Conservation (phyloP, 2,797 vertebrate species). For the Simalia tracyae region DNA sequence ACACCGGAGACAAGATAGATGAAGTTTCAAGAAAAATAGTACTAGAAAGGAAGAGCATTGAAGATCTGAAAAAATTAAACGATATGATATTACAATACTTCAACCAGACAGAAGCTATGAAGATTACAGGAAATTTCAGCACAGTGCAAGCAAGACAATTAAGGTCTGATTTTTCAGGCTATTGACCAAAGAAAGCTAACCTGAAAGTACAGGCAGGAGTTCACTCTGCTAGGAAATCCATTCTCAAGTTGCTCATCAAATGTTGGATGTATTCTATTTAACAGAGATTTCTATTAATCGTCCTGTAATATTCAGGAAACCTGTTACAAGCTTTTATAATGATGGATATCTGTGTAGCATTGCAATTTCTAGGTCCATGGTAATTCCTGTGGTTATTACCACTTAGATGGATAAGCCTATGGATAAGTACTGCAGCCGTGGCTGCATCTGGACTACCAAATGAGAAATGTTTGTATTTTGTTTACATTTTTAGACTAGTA, state of each 20-base stretch:
- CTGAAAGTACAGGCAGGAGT: conserved; percentile 37
- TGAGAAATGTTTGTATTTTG: no score
- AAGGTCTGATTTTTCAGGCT: conserved; percentile 38
- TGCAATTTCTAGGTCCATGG: not conserved
- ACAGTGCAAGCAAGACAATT: conserved; percentile 9
- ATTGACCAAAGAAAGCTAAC: conserved; percentile 22
- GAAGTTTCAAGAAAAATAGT: conserved; percentile 71
- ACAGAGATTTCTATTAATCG: conserved; percentile 24
- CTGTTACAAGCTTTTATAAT: not conserved
- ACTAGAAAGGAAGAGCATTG: conserved; percentile 71
- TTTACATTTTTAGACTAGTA: not conserved
- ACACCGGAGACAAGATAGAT: conserved; percentile 73
- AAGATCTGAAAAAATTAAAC: conserved; percentile 76
- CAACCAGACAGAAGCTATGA: conserved; percentile 61
- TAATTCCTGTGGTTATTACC: not conserved
- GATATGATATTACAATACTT: conserved; percentile 68
- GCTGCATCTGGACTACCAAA: not conserved
- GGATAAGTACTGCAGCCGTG: not conserved
- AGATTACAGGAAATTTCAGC: conserved; percentile 41
- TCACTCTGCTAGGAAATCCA: conserved; percentile 21
- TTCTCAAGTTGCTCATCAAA: not conserved
- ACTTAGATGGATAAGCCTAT: not conserved
- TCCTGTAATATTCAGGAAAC: conserved; percentile 13
- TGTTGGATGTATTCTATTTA: conserved; percentile 17
- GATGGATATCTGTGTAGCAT: not conserved